phyloP scores from a whole-genome alignment of 2,888 invertebrate genomes.

The Ectemnius cavifrons region DNA sequence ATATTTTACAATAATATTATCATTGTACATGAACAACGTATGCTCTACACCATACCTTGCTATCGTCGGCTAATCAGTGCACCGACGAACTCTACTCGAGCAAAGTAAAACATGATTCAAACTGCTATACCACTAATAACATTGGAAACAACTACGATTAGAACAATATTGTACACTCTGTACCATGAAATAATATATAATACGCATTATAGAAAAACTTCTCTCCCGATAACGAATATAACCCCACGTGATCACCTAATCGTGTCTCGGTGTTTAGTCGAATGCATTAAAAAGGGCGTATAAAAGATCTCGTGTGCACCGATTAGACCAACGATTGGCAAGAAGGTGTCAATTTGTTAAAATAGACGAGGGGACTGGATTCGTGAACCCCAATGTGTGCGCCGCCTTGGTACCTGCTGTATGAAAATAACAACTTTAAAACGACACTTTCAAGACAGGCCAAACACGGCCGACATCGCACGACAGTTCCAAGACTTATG shows the following conservation, averaged over 20 bases:
- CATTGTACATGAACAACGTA: conserved; percentile 77
- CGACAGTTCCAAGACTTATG: too few species aligned
- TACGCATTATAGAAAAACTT: neutral
- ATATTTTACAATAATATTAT: conserved; percentile 78
- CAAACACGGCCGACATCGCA: too few species aligned
- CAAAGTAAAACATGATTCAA: conserved; percentile 31
- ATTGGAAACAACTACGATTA: conserved; percentile 7
- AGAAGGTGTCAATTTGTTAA: conserved; percentile 74
- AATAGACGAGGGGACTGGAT: conserved; percentile 74
- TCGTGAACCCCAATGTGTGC: conserved; percentile 72
- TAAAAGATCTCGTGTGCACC: conserved; percentile 60
- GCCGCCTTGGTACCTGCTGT: conserved; percentile 71
- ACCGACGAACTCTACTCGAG: conserved; percentile 36
- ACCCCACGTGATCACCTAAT: too few species aligned
- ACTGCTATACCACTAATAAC: conserved; percentile 5
- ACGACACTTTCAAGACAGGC: conserved; percentile 8
- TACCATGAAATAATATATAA: conserved; percentile 1
- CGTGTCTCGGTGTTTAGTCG: too few species aligned
- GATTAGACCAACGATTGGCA: conserved; percentile 71
- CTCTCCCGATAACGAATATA: conserved; percentile 1
- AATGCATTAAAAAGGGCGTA: conserved; percentile 23
- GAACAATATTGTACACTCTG: conserved; percentile 16
- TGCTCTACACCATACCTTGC: conserved; percentile 71
- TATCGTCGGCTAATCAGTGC: conserved; percentile 69
- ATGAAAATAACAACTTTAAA: conserved; percentile 51